Conservation (phyloP, 2,113 vertebrate species). For the Anguilla japonica region DNA sequence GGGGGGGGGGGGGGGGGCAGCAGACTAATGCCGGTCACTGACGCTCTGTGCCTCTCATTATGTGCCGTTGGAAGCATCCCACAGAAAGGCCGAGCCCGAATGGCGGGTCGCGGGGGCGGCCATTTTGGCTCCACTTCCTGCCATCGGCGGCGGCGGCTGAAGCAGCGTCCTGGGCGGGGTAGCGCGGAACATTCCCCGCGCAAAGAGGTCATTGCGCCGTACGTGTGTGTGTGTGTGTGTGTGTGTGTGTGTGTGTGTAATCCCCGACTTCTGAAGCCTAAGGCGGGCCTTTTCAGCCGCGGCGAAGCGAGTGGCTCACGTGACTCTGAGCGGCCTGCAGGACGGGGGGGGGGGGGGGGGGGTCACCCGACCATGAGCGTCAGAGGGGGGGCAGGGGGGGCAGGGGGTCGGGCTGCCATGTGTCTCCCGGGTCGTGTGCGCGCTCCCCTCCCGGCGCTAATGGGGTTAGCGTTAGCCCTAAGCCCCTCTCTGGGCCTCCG, state of each 20-base stretch:
- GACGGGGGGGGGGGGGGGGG: neutral
- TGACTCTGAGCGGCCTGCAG: neutral
- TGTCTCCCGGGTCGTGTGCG: neutral
- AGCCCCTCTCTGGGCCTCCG: neutral
- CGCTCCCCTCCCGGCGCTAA: neutral
- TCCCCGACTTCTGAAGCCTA: neutral
- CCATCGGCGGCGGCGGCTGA: neutral
- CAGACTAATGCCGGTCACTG: conserved; percentile 8
- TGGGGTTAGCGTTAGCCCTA: neutral
- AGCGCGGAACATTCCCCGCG: neutral
- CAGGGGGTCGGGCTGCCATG: neutral
- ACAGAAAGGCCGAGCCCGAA: neutral
- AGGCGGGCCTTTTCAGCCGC: neutral
- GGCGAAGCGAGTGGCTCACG: neutral
- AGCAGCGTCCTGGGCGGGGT: neutral
- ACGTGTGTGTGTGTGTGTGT: no score
- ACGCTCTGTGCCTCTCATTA: neutral
- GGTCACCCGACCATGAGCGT: neutral
- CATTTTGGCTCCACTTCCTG: neutral
- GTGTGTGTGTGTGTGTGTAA: neutral
- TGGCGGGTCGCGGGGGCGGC: neutral
- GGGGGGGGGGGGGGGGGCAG: neutral
- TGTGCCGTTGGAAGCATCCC: neutral
- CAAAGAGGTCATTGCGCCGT: neutral
- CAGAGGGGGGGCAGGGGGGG: neutral